phyloP scores from a whole-genome alignment of 2,113 vertebrate species.

The Meleagris gallopavo region DNA sequence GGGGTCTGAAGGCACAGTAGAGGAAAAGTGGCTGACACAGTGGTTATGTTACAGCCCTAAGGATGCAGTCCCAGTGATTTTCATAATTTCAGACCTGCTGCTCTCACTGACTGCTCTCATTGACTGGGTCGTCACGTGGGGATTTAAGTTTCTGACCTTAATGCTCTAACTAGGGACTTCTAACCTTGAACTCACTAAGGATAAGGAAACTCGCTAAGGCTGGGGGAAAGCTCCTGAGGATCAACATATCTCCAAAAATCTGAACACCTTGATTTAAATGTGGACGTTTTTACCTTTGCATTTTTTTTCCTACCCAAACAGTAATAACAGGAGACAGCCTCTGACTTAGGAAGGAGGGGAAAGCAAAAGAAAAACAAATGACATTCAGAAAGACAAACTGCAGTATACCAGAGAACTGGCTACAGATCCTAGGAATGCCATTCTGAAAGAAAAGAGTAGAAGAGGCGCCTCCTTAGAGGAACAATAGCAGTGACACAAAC shows the following conservation, averaged over 20 bases:
- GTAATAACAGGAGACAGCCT: background rate
- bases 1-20: background rate
- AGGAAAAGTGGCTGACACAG: background rate
- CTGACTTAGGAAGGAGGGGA: background rate
- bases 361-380: background rate
- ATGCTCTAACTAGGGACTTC: background rate
- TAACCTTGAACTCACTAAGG: background rate
- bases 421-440: background rate
- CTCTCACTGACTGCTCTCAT: background rate
- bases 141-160: background rate
- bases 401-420: background rate
- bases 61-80: background rate
- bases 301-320: background rate
- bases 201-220: background rate
- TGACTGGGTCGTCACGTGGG: fast-evolving
- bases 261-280: background rate
- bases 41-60: background rate
- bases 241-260: background rate
- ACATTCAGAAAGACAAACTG: background rate
- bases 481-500: background rate
- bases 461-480: background rate
- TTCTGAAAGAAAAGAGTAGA: background rate
- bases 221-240: background rate
- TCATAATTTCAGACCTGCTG: background rate
- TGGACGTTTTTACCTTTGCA: background rate